phyloP scores from a whole-genome alignment of 1,140 invertebrate genomes.

The Arion vulgaris region DNA sequence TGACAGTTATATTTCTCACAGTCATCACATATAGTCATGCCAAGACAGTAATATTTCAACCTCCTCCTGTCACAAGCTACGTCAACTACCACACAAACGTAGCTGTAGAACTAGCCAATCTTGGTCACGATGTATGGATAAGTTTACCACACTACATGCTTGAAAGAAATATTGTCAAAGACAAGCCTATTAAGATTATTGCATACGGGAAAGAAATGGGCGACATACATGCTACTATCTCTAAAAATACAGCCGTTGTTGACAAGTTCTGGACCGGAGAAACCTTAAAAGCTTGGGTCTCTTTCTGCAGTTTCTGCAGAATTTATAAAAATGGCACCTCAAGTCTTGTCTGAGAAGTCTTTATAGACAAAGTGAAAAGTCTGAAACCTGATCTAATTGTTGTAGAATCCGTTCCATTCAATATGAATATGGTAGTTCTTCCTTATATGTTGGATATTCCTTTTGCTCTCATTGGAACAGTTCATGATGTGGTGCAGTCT shows the following conservation, averaged over 20 bases:
- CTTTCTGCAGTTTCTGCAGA: neutral
- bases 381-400: constrained; percentile 36
- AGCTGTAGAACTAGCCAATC: constrained; percentile 3
- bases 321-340: neutral
- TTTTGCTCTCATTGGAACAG: constrained; percentile 33
- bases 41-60: constrained; percentile 35
- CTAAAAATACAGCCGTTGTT: constrained; percentile 8
- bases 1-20: too few relatives aligned
- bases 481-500: neutral
- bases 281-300: neutral
- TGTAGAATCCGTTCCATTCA: constrained; percentile 31
- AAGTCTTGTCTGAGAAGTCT: constrained; percentile 3
- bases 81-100: constrained; percentile 30
- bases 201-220: neutral
- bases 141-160: constrained; percentile 27
- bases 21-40: too few relatives aligned
- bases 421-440: constrained; percentile 25
- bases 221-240: constrained; percentile 10
- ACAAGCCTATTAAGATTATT: constrained; percentile 12
- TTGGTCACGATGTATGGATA: constrained; percentile 38
- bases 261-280: constrained; percentile 27
- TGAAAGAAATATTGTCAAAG: constrained; percentile 19
- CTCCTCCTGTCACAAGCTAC: constrained; percentile 27
- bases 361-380: constrained; percentile 1
- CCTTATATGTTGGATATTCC: constrained; percentile 43